These are phyloP conservation scores for Heteronetta atricapilla DNA, from an alignment of 2,113 vertebrate species.

Conservation along the genomic window DNA sequence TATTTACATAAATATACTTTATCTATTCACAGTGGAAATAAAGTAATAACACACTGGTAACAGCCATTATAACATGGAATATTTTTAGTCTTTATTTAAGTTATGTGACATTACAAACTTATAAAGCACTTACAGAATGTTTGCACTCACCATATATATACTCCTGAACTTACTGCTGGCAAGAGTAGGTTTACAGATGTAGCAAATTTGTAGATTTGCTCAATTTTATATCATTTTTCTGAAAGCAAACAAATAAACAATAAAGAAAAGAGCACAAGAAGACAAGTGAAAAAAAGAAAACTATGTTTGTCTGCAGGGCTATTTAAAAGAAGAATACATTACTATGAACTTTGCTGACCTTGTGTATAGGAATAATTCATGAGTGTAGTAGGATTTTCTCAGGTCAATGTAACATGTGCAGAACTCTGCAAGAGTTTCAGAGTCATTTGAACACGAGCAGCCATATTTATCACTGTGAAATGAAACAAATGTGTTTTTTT, in stretches of 20 bases:
- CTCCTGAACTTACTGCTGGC: background rate
- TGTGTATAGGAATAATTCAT: background rate
- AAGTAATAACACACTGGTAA: background rate
- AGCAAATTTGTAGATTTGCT: background rate
- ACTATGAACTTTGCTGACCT: background rate
- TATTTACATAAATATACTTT: background rate
- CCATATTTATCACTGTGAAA: background rate
- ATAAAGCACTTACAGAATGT: background rate
- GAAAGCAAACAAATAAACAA: too few relatives aligned
- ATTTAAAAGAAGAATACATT: background rate
- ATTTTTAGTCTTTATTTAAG: background rate
- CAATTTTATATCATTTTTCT: background rate
- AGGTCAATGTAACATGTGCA: fast-evolving
- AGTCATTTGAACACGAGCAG: background rate
- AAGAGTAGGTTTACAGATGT: fast-evolving
- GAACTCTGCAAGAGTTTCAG: background rate
- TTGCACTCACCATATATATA: background rate
- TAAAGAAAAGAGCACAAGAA: background rate
- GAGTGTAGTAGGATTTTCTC: background rate
- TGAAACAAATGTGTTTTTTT: background rate
- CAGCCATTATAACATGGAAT: background rate
- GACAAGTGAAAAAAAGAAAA: background rate
- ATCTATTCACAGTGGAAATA: background rate
- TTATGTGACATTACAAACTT: background rate
- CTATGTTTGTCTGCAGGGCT: background rate